Evolutionary conservation across 2,113 vertebrate genomes (phyloP).

Genomic region (Marcusenius ussheri): DNA sequence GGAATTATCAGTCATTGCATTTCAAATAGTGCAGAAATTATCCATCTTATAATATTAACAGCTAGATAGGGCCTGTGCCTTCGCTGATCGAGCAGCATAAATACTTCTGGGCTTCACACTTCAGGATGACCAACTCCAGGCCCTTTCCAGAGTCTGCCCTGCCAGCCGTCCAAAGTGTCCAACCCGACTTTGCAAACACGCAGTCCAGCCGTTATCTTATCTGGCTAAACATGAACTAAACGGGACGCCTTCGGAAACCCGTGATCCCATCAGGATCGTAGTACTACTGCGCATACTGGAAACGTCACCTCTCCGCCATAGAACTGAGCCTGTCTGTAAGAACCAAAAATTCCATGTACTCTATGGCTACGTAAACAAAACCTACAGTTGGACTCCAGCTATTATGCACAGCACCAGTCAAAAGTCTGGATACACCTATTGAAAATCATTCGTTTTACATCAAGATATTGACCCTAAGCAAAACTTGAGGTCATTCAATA

Average conservation of each 20-base stretch:
- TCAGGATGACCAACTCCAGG: background rate
- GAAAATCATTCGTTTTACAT: background rate
- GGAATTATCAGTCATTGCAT: background rate
- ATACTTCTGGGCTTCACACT: background rate
- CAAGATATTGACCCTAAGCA: background rate
- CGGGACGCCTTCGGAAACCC: background rate
- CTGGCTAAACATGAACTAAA: conserved; percentile 11
- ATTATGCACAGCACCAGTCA: background rate
- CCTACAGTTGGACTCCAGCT: background rate
- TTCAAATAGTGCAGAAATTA: background rate
- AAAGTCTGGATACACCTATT: background rate
- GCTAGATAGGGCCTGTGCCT: background rate
- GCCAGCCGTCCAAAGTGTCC: background rate
- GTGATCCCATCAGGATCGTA: background rate
- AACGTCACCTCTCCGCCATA: background rate
- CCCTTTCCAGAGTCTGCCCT: background rate
- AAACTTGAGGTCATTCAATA: background rate
- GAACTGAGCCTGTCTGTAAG: background rate
- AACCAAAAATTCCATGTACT: background rate
- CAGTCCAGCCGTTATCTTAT: background rate
- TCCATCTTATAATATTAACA: background rate
- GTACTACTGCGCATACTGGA: background rate
- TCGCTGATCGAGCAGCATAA: background rate
- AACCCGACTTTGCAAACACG: background rate
- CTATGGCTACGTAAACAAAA: background rate